Evolutionary conservation across 1,140 invertebrate genomes (phyloP), one percentile per base, ranked within the genome.

Genomic region (Ruditapes philippinarum): DNA sequence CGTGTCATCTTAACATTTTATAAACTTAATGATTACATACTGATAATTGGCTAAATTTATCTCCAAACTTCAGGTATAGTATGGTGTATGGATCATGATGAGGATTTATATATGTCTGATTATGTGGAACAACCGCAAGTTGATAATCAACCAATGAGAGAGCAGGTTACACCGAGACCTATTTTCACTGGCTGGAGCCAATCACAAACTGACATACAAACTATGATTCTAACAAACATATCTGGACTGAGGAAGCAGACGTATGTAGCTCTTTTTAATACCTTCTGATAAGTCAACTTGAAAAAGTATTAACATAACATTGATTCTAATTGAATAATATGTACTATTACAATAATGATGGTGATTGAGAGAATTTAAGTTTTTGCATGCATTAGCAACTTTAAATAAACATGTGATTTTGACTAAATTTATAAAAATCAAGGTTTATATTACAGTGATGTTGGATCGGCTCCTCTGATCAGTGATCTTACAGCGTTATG

Each of bases 401-500:
- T n/a, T n/a, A n/a, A n/a, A n/a, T n/a, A n/a, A n/a, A n/a, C n/a
- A n/a, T n/a, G n/a, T n/a, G n/a, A n/a, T n/a, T n/a, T n/a, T n/a
- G n/a, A n/a, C n/a, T n/a, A n/a, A n/a, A n/a, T n/a, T n/a, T n/a
- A n/a, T n/a, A n/a, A n/a, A n/a, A n/a, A n/a, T n/a, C n/a, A n/a
- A n/a, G n/a, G n/a, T n/a, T n/a, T n/a, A n/a, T n/a, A 12, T 91
- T 76, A 38, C n/a, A 88, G 57, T 49, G 74, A 85, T 28, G 36
- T 51, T 54, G 40, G 42, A 33, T 82, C 81, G 45, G 62, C 89
- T 19, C 76, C 62, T 51, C 68, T 95, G 73, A 91, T 91, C 12
- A 60, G 82, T 17, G 91, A 95, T 49, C 87, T 95, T n/a, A 85
- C 90, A 45, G 54, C 80, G 36, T 60, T 95, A 36, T 95, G 95